phyloP scores from a whole-genome alignment of 2,113 vertebrate genomes.

The Heliornis fulica region DNA sequence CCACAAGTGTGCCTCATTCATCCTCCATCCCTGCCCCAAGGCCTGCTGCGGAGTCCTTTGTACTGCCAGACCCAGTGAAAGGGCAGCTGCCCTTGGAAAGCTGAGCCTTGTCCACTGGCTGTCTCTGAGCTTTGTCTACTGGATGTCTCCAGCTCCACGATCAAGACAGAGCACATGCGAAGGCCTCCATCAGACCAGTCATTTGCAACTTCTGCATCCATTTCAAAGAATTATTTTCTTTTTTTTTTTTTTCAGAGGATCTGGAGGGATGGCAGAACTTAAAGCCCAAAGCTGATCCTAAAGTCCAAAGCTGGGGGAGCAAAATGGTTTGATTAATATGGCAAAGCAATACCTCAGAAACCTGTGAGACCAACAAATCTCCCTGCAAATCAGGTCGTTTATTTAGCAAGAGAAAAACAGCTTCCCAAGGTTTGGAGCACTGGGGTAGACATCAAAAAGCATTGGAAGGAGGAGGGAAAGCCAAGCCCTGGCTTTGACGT shows the following conservation, averaged over 20 bases:
- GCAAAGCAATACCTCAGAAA: background rate
- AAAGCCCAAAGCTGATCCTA: background rate
- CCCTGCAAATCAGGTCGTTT: background rate
- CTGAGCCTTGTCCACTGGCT: background rate
- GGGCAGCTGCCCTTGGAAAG: background rate
- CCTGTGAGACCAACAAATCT: background rate
- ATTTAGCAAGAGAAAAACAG: background rate
- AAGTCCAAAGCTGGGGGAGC: background rate
- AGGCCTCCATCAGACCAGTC: background rate
- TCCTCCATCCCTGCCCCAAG: background rate
- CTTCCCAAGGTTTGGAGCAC: background rate
- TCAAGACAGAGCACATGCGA: background rate
- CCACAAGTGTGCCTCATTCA: background rate
- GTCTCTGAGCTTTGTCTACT: accelerated
- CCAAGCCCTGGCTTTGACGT: background rate
- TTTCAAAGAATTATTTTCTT: background rate
- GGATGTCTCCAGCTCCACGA: background rate
- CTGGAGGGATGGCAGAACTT: background rate
- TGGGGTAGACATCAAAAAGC: background rate
- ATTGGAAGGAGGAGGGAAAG: background rate
- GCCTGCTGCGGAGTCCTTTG: accelerated
- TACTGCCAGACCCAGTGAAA: background rate
- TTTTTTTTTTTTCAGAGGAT: background rate
- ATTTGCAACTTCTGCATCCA: background rate
- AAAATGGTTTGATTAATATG: background rate